Conservation (phyloP, 2,113 vertebrate species). For the Gracilinanus agilis region DNA sequence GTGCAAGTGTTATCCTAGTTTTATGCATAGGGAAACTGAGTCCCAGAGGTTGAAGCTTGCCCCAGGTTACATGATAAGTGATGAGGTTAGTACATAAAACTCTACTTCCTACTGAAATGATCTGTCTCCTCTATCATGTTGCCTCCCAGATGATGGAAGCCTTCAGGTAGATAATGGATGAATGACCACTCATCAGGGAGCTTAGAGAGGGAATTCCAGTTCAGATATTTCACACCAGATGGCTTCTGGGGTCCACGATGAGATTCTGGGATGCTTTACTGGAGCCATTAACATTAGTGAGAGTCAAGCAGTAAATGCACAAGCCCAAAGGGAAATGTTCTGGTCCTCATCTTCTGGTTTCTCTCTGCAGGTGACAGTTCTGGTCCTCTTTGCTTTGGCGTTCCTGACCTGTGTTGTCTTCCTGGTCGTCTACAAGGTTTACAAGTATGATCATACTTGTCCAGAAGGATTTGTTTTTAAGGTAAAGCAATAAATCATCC, state of each 20-base stretch:
- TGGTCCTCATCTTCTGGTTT: not conserved
- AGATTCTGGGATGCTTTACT: not conserved
- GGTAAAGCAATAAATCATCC: slow-evolving; percentile 82
- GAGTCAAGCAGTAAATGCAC: not conserved
- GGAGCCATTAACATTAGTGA: not conserved
- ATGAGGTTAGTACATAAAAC: not conserved
- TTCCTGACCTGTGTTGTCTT: slow-evolving; percentile 97
- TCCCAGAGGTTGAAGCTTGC: not conserved
- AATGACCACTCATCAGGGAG: not conserved
- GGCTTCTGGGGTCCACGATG: not conserved
- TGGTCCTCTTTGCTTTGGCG: slow-evolving; percentile 95
- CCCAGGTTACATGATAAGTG: not conserved
- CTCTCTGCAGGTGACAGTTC: slow-evolving; percentile 90
- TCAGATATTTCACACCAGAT: not conserved
- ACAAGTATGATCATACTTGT: slow-evolving; percentile 97
- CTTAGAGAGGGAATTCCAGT: not conserved
- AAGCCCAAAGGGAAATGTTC: not conserved
- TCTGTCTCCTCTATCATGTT: not conserved
- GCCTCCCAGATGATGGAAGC: not conserved
- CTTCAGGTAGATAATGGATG: not conserved
- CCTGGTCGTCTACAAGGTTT: slow-evolving; percentile 98
- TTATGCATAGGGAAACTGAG: not conserved
- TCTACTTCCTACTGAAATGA: not conserved
- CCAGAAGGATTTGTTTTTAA: slow-evolving; percentile 94
- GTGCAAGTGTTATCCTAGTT: no score